A percentile compares a stretch with the other conserved stretches of the same genome.
Conservation (phyloP, 2,113 vertebrate species). For the Mus musculus region DNA sequence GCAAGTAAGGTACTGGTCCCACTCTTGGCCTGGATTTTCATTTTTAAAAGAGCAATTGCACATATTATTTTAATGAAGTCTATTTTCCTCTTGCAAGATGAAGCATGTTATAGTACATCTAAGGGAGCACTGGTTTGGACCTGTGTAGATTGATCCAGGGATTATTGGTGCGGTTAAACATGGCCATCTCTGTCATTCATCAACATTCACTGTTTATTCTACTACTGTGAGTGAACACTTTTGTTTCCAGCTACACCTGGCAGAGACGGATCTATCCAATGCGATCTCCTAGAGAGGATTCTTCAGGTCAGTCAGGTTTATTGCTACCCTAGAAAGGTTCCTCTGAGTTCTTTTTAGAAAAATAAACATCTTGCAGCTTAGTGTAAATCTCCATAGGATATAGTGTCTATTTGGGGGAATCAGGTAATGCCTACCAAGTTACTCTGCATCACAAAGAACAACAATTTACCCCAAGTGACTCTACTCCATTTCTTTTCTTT, state of each 20-base stretch:
- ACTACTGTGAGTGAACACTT: too few relatives aligned
- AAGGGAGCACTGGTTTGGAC: not conserved
- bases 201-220: not conserved
- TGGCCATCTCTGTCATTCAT: not conserved
- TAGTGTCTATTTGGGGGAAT: not conserved
- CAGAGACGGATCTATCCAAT: not conserved
- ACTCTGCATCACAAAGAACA: not conserved
- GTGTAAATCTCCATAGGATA: too few relatives aligned
- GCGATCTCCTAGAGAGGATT: not conserved
- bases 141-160: not conserved
- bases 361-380: not conserved
- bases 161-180: not conserved
- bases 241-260: not conserved
- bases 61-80: not conserved
- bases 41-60: not conserved
- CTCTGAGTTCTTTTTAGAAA: not conserved
- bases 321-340: not conserved
- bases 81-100: not conserved
- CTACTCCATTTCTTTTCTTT: not conserved
- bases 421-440: too few relatives aligned
- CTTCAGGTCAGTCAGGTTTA: not conserved
- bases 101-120: not conserved
- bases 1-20: not conserved
- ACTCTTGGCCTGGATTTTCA: not conserved
- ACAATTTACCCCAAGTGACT: too few relatives aligned